Evolutionary conservation across 2,888 invertebrate genomes (phyloP).

Genomic region (Lordiphosa andalusiaca): DNA sequence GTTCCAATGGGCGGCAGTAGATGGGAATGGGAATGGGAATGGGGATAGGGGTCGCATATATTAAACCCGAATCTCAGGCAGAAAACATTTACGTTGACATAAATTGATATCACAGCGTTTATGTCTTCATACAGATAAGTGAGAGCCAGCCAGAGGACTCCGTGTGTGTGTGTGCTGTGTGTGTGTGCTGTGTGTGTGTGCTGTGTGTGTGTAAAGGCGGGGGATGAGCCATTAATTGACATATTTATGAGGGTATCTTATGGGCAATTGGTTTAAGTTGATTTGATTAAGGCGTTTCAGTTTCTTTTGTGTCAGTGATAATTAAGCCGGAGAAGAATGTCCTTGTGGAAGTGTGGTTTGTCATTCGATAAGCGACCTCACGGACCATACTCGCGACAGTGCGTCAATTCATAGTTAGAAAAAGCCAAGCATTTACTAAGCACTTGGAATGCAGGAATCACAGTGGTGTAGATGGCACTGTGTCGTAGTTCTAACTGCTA

Average conservation of each 20-base stretch:
- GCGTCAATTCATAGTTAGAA: too few relatives aligned
- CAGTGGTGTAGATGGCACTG: too few relatives aligned
- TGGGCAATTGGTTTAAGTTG: constrained; percentile 43
- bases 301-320: constrained; percentile 10
- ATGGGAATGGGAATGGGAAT: constrained; percentile 62
- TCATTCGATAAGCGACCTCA: too few relatives aligned
- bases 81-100: constrained; percentile 76
- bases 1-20: constrained; percentile 73
- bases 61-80: constrained; percentile 39
- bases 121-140: constrained; percentile 75
- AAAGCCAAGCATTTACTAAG: too few relatives aligned
- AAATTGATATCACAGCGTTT: constrained; percentile 76
- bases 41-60: constrained; percentile 45
- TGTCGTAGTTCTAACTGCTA: too few relatives aligned
- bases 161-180: constrained; percentile 7
- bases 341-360: too few relatives aligned
- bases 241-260: constrained; percentile 73
- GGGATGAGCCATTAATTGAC: constrained; percentile 65
- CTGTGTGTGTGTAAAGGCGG: constrained; percentile 20
- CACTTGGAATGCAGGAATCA: too few relatives aligned
- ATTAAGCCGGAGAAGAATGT: background rate
- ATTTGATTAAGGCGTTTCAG: constrained; percentile 62
- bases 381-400: too few relatives aligned
- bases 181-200: too few relatives aligned
- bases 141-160: background rate